Evolutionary conservation across 2,797 vertebrate species (phyloP).

Genomic region (Poecilia gillii): DNA sequence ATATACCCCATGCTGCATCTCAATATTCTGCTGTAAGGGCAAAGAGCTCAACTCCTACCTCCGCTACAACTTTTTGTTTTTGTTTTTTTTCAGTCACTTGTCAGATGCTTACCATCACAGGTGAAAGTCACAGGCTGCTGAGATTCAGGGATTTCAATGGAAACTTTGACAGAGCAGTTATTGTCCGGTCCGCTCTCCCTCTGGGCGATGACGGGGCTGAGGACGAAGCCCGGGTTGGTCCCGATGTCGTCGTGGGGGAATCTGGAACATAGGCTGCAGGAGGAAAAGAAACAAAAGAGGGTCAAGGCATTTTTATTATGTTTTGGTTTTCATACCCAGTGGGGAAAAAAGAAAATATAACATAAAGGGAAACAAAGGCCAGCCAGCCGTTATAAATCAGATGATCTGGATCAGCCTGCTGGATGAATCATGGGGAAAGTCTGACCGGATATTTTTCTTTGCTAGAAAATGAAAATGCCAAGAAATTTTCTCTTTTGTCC

Average conservation of each 20-base stretch:
- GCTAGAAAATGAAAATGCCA: not conserved
- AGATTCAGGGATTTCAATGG: conserved; percentile 94
- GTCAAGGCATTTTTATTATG: not conserved
- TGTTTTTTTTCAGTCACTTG: not conserved
- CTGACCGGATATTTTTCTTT: not conserved
- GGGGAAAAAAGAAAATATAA: conserved; percentile 3
- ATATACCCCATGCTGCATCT: not conserved
- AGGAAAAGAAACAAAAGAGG: not conserved
- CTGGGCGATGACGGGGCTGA: conserved; percentile 92
- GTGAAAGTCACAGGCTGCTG: conserved; percentile 98
- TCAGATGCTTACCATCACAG: conserved; percentile 88
- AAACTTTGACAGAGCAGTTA: conserved; percentile 92
- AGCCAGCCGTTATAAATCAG: conserved; percentile 14
- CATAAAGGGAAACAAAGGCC: conserved; percentile 10
- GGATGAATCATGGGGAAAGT: not conserved
- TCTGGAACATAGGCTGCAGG: conserved; percentile 85
- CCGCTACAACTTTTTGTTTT: not conserved
- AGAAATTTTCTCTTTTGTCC: not conserved
- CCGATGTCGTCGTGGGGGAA: conserved; percentile 80
- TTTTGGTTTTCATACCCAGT: not conserved
- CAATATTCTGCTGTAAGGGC: not conserved
- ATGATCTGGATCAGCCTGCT: conserved; percentile 19
- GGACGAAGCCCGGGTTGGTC: conserved; percentile 92
- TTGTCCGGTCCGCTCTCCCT: conserved; percentile 84
- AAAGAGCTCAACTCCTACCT: not conserved